A percentile compares a stretch with the other conserved stretches of the same genome.
phyloP scores from a whole-genome alignment of 2,888 invertebrate species.

The Mactromeris polynyma region DNA sequence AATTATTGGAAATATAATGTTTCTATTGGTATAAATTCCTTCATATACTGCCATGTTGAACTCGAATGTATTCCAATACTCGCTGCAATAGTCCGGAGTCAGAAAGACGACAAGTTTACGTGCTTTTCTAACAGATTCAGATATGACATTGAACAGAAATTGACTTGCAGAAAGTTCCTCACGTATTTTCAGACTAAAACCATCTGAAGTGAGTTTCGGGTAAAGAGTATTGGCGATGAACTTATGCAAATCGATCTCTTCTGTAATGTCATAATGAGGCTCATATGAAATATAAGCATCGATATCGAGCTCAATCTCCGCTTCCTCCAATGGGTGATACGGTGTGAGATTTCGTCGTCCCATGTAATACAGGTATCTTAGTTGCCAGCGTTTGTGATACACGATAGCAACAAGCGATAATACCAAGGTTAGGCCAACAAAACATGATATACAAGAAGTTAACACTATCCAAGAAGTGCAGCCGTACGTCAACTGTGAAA shows the following conservation, averaged over 20 bases:
- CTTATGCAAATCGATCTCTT: conserved; percentile 1
- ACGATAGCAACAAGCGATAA: conserved; percentile 30
- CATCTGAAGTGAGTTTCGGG: neutral
- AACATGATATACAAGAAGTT: conserved; percentile 30
- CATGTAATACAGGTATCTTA: conserved; percentile 47
- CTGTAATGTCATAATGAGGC: conserved; percentile 22
- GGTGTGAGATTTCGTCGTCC: conserved; percentile 46
- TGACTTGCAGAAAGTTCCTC: conserved; percentile 35
- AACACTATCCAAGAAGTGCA: conserved; percentile 47
- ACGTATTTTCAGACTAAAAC: conserved; percentile 29
- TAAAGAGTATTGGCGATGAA: conserved; percentile 26
- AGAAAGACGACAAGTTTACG: conserved; percentile 52
- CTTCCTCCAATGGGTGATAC: conserved; percentile 21
- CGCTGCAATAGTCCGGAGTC: conserved; percentile 41
- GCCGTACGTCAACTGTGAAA: conserved; percentile 16
- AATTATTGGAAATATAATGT: conserved; percentile 42
- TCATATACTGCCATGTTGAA: conserved; percentile 62
- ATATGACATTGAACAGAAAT: conserved; percentile 30
- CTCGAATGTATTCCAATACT: conserved; percentile 61
- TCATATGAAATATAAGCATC: conserved; percentile 40
- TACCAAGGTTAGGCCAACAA: conserved; percentile 19
- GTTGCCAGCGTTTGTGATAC: conserved; percentile 53
- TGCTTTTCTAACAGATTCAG: conserved; percentile 28
- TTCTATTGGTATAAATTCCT: conserved; percentile 58
- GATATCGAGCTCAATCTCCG: neutral